Evolutionary conservation across 2,888 invertebrate genomes (phyloP), one percentile per base, ranked within the genome.

Genomic region (Thymelicus sylvestris): DNA sequence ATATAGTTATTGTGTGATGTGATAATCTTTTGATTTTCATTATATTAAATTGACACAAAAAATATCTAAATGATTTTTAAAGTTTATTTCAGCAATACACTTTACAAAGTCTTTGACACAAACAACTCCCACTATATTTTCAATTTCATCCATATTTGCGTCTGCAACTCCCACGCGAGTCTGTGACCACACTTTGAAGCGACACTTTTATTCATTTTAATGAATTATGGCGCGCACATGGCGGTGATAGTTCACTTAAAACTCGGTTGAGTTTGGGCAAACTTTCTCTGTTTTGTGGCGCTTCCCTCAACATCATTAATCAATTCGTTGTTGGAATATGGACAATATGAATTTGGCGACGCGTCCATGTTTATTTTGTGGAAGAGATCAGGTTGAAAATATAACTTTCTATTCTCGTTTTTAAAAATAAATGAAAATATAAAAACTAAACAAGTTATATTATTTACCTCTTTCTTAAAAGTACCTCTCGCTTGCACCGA

Each of bases 171-270:
- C 47, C 48, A 38, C 15, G 55, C 31, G 63, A 69, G 48, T 19
- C 62, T 63, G 57, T 63, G 63, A 64, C 69, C 64, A 48, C 68
- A 68, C 64, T 69, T 64, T 65, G 55, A 61, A 62, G 59, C 66
- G 65, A 73, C 72, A 70, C 66, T 69, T 66, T 73, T 69, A 70
- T 66, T 73, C 72, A 61, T 61, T 70, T 67, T 66, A 69, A 68
- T 69, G 70, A 73, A 79, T 75, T 75, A 74, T 73, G 66, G 50
- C 57, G 72, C 73, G 75, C 75, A 73, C 73, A 74, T 76, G 75
- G 67, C 73, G 62, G 66, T 74, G 76, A 78, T 78, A 78, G 78
- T 78, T 78, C 75, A 75, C 77, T 78, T 76, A 79, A 79, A 79
- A 78, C 78, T 79, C 77, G 67, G 64, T 13, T 67, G 72, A 70